phyloP scores from a whole-genome alignment of 2,797 vertebrate genomes.

The Chelmon rostratus region DNA sequence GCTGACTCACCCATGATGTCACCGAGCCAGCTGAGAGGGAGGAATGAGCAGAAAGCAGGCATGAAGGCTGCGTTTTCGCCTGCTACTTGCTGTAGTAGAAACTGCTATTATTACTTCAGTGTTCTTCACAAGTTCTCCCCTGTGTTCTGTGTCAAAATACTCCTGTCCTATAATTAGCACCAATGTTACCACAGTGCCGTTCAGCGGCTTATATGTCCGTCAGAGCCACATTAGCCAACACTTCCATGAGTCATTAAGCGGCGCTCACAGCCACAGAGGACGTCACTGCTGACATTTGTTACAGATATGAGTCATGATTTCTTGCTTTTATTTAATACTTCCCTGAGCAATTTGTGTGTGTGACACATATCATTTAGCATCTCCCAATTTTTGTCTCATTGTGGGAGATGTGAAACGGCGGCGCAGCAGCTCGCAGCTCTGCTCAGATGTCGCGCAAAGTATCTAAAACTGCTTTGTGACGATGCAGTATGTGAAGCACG shows the following conservation, averaged over 20 bases:
- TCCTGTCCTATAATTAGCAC: slow-evolving; percentile 45
- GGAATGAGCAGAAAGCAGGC: slow-evolving; percentile 20
- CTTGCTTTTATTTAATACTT: slow-evolving; percentile 62
- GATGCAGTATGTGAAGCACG: slow-evolving; percentile 43
- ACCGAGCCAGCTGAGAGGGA: slow-evolving; percentile 27
- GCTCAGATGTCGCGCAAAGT: slow-evolving; percentile 43
- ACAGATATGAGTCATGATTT: slow-evolving; percentile 73
- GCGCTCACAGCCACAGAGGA: slow-evolving; percentile 61
- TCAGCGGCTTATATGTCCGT: slow-evolving; percentile 54
- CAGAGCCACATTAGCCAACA: slow-evolving; percentile 58
- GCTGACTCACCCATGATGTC: slow-evolving; percentile 72
- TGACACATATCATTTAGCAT: slow-evolving; percentile 47
- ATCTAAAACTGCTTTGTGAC: slow-evolving; percentile 49
- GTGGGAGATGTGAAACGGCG: slow-evolving; percentile 24
- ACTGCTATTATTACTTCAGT: slow-evolving; percentile 30
- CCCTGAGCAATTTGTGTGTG: slow-evolving; percentile 20
- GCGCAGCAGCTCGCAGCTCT: slow-evolving; percentile 23
- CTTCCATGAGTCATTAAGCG: slow-evolving; percentile 74
- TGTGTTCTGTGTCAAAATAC: slow-evolving; percentile 38
- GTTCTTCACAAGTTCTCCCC: slow-evolving; percentile 44
- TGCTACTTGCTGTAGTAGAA: slow-evolving; percentile 27
- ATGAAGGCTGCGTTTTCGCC: not conserved
- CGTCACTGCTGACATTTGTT: slow-evolving; percentile 82
- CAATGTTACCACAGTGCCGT: slow-evolving; percentile 28
- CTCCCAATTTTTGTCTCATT: not conserved